These are phyloP conservation scores for Chiridota heheva DNA, from an alignment of 35 echinoderm and acorn worm species.

Conservation along the genomic window DNA sequence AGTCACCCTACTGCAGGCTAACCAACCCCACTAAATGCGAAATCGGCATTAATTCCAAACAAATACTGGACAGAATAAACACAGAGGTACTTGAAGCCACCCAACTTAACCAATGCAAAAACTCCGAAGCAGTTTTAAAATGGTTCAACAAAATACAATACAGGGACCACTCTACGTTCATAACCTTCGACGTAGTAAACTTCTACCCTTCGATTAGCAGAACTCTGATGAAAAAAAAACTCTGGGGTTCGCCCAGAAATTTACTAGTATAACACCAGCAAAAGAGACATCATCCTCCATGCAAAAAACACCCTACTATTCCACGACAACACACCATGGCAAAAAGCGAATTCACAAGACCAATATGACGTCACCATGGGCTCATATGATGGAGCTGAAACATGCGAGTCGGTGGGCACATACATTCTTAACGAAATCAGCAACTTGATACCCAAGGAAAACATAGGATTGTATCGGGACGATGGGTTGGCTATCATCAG, in stretches of 20 bases:
- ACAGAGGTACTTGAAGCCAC: background rate
- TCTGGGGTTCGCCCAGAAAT: background rate
- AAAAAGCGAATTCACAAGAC: slow-evolving; percentile 21
- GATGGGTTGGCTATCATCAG: too few species aligned
- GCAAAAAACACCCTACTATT: slow-evolving; percentile 33
- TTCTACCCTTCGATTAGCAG: too few species aligned
- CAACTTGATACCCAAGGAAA: too few species aligned
- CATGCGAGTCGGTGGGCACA: too few species aligned
- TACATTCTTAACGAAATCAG: too few species aligned
- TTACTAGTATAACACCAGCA: slow-evolving; percentile 5
- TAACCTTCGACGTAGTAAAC: background rate
- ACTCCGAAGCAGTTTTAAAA: background rate
- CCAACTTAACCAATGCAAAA: background rate
- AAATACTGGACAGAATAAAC: slow-evolving; percentile 10
- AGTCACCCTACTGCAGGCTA: slow-evolving; percentile 42
- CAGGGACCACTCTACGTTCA: background rate
- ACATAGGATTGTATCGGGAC: too few species aligned
- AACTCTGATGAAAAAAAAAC: slow-evolving; percentile 12
- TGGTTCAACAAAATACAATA: too few species aligned
- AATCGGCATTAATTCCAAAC: slow-evolving; percentile 26
- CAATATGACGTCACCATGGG: background rate
- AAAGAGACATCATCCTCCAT: slow-evolving; percentile 27
- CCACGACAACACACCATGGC: slow-evolving; percentile 18
- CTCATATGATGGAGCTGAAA: slow-evolving; percentile 16
- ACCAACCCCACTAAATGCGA: slow-evolving; percentile 48